A percentile compares a stretch with the other conserved stretches of the same genome.
These are phyloP conservation scores for Nomada hirtipes DNA, from an alignment of 2,888 invertebrate species.

Conservation along the genomic window DNA sequence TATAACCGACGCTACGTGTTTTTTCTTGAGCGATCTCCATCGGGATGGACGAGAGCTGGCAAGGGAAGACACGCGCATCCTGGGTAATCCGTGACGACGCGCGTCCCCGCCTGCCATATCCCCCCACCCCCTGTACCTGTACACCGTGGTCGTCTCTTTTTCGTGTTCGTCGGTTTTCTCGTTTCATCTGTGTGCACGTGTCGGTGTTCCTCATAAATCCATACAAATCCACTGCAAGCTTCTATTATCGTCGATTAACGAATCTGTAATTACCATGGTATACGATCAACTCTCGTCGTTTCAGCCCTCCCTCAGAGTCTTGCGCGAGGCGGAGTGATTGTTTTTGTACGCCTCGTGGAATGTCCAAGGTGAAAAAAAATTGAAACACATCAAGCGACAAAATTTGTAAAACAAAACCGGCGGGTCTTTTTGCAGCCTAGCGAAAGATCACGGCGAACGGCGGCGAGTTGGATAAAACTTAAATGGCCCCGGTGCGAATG, in stretches of 20 bases:
- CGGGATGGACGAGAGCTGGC: slow-evolving; percentile 61
- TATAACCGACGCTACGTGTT: slow-evolving; percentile 70
- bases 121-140: neutral
- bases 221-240: slow-evolving; percentile 48
- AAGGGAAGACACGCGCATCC: slow-evolving; percentile 84
- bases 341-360: neutral
- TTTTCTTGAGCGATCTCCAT: slow-evolving; percentile 75
- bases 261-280: slow-evolving; percentile 31
- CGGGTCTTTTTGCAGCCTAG: neutral
- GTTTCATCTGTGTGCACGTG: slow-evolving; percentile 26
- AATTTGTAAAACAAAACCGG: slow-evolving; percentile 5
- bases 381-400: neutral
- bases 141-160: neutral
- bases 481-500: neutral
- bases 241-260: slow-evolving; percentile 54
- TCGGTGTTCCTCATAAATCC: slow-evolving; percentile 48
- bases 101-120: slow-evolving; percentile 61
- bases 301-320: neutral
- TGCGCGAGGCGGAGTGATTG: slow-evolving; percentile 13
- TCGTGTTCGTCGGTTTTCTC: slow-evolving; percentile 32
- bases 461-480: neutral
- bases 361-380: neutral
- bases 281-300: slow-evolving; percentile 12
- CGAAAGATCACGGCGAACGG: neutral
- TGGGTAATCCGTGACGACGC: slow-evolving; percentile 82